Percentiles rank a stretch among this genome's conserved stretches.
These are phyloP conservation scores for Drosophila kuntzei DNA, from an alignment of 2,888 invertebrate genomes.

Conservation along the genomic window DNA sequence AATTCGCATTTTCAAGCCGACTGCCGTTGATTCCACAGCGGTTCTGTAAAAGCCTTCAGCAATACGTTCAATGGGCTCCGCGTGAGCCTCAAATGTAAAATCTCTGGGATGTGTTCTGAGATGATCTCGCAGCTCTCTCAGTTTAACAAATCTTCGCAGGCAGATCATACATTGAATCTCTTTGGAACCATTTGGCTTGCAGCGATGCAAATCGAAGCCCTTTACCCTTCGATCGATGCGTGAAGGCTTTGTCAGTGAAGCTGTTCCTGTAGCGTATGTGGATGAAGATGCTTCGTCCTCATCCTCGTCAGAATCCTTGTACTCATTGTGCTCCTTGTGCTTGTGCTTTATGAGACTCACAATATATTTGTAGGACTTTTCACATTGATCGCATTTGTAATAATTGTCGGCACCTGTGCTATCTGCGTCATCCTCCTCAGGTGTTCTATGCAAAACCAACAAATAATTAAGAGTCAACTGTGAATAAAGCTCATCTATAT, in stretches of 20 bases:
- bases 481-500: background rate
- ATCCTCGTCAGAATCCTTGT: slow-evolving; percentile 48
- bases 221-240: slow-evolving; percentile 63
- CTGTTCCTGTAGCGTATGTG: slow-evolving; percentile 24
- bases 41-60: slow-evolving; percentile 79
- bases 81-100: slow-evolving; percentile 67
- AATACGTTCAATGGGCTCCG: slow-evolving; percentile 69
- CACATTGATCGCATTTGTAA: slow-evolving; percentile 68
- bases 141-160: slow-evolving; percentile 78
- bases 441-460: slow-evolving; percentile 29
- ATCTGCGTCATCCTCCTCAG: slow-evolving; percentile 59
- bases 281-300: slow-evolving; percentile 41
- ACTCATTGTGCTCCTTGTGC: slow-evolving; percentile 49
- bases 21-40: slow-evolving; percentile 63
- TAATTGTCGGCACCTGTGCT: slow-evolving; percentile 52
- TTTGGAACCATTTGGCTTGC: slow-evolving; percentile 83
- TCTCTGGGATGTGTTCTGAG: slow-evolving; percentile 67
- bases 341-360: slow-evolving; percentile 69
- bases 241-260: slow-evolving; percentile 45
- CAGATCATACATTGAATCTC: slow-evolving; percentile 85
- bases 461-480: background rate
- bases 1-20: slow-evolving; percentile 67
- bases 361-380: slow-evolving; percentile 64
- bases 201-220: slow-evolving; percentile 72
- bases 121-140: slow-evolving; percentile 81